These are phyloP conservation scores for Phyllostomus discolor DNA, from an alignment of 2,113 vertebrate species.

Conservation along the genomic window DNA sequence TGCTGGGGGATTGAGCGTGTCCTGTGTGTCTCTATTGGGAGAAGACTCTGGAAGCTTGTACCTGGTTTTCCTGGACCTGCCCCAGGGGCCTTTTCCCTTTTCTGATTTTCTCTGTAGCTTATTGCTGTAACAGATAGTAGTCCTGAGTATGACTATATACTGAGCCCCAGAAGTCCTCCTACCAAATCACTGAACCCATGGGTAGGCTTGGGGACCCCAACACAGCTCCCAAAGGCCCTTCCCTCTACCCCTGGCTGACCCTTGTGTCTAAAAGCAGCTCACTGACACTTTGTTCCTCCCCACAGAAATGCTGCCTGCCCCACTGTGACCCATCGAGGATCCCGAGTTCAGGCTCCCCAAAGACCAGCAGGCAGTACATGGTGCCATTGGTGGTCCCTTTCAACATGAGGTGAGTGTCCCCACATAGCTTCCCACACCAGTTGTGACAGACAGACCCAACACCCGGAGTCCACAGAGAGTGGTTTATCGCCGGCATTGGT, in stretches of 20 bases:
- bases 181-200: fast-evolving
- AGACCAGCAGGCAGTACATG: slow-evolving; percentile 93
- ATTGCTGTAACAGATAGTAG: not conserved
- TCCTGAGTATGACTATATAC: fast-evolving
- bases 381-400: slow-evolving; percentile 93
- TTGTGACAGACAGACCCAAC: fast-evolving
- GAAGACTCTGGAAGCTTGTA: not conserved
- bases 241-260: not conserved
- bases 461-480: not conserved
- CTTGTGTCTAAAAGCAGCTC: not conserved
- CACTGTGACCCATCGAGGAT: slow-evolving; percentile 95
- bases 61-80: not conserved
- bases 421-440: fast-evolving
- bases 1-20: too few species aligned
- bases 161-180: not conserved
- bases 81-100: not conserved
- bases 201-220: fast-evolving
- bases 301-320: slow-evolving; percentile 94
- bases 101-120: not conserved
- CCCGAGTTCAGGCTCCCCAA: slow-evolving; percentile 91
- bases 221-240: fast-evolving
- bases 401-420: slow-evolving; percentile 85
- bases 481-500: fast-evolving
- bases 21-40: not conserved
- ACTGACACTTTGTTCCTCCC: not conserved